A percentile compares a stretch with the other conserved stretches of the same genome.
Evolutionary conservation across 2,113 vertebrate genomes (phyloP).

Genomic region (Osmerus eperlanus): DNA sequence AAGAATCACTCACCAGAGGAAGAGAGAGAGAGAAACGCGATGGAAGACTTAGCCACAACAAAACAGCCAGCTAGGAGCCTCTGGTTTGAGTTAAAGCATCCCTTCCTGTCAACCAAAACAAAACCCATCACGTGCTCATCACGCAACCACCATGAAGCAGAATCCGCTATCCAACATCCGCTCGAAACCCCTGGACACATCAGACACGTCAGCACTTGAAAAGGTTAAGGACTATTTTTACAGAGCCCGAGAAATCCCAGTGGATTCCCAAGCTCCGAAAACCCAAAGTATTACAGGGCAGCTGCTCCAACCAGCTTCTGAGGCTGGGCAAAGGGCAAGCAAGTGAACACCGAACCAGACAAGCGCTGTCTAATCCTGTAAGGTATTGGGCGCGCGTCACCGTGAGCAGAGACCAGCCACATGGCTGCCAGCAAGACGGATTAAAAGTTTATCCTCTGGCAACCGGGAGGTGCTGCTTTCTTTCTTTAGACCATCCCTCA

Average conservation of each 20-base stretch:
- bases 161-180: too few relatives aligned
- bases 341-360: slow-evolving; percentile 4
- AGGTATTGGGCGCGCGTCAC: slow-evolving; percentile 18
- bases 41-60: too few relatives aligned
- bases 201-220: too few relatives aligned
- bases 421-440: slow-evolving; percentile 7
- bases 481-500: slow-evolving; percentile 7
- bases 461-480: slow-evolving; percentile 17
- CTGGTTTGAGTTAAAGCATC: too few relatives aligned
- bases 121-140: too few relatives aligned
- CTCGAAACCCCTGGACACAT: too few relatives aligned
- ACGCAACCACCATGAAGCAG: too few relatives aligned
- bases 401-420: slow-evolving; percentile 21
- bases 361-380: neutral
- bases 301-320: slow-evolving; percentile 11
- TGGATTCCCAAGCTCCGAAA: neutral
- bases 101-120: too few relatives aligned
- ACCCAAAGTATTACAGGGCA: neutral
- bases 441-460: slow-evolving; percentile 30
- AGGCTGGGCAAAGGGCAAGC: slow-evolving; percentile 12
- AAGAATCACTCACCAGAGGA: too few relatives aligned
- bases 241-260: neutral
- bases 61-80: too few relatives aligned
- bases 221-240: too few relatives aligned
- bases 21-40: too few relatives aligned